These are phyloP conservation scores for Dipus sagitta DNA, from an alignment of 2,797 vertebrate genomes.

Conservation along the genomic window DNA sequence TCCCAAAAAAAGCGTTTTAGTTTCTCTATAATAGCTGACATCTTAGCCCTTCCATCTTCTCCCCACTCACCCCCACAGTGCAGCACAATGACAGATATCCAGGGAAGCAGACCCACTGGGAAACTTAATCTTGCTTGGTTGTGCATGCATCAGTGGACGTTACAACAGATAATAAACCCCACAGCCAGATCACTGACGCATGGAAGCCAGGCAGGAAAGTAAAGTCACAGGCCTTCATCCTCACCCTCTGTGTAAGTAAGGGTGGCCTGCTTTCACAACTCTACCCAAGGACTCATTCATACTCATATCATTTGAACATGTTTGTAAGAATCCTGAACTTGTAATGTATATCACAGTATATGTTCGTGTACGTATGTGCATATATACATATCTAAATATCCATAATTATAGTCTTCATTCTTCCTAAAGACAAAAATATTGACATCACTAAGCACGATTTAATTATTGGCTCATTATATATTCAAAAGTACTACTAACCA, in stretches of 20 bases:
- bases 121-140: slow-evolving; percentile 91
- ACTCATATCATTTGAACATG: slow-evolving; percentile 33
- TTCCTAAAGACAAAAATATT: slow-evolving; percentile 15
- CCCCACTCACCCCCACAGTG: slow-evolving; percentile 91
- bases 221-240: slow-evolving; percentile 85
- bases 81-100: slow-evolving; percentile 85
- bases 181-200: slow-evolving; percentile 92
- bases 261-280: slow-evolving; percentile 41
- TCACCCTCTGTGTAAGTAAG: slow-evolving; percentile 81
- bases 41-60: slow-evolving; percentile 83
- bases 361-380: no score
- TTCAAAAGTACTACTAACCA: slow-evolving; percentile 46
- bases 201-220: slow-evolving; percentile 87
- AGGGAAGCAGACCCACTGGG: slow-evolving; percentile 82
- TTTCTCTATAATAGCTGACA: slow-evolving; percentile 84
- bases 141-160: slow-evolving; percentile 92
- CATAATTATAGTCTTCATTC: not conserved
- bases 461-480: slow-evolving; percentile 14
- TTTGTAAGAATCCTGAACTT: slow-evolving; percentile 43
- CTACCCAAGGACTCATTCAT: not conserved
- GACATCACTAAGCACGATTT: slow-evolving; percentile 11
- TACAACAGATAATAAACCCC: slow-evolving; percentile 93
- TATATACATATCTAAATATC: no score
- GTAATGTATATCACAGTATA: not conserved
- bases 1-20: slow-evolving; percentile 70